phyloP scores from a whole-genome alignment of 2,888 invertebrate genomes.

The Torymus texanus region DNA sequence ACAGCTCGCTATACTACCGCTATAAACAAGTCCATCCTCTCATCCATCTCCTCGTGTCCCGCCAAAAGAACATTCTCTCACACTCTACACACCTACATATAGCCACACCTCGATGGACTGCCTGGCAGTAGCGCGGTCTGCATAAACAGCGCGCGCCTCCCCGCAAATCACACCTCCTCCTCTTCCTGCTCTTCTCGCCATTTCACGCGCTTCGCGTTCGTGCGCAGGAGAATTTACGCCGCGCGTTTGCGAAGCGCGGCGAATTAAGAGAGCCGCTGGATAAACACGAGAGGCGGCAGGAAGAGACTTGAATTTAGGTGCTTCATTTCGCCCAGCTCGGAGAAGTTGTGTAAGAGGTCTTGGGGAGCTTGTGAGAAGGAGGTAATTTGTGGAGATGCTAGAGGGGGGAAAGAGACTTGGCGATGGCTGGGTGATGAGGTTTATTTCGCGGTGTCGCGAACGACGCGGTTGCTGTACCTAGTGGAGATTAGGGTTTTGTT shows the following conservation, averaged over 20 bases:
- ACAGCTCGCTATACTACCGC: neutral
- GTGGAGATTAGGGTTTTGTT: too few species aligned
- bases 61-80: too few species aligned
- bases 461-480: too few species aligned
- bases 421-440: too few species aligned
- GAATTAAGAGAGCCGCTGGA: slow-evolving; percentile 32
- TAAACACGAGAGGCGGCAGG: slow-evolving; percentile 5
- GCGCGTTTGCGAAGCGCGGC: slow-evolving; percentile 4
- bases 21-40: neutral
- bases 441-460: too few species aligned
- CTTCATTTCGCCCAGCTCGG: slow-evolving; percentile 8
- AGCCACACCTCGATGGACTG: too few species aligned
- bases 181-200: slow-evolving; percentile 15
- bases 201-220: slow-evolving; percentile 34
- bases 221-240: slow-evolving; percentile 35
- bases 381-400: neutral
- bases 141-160: slow-evolving; percentile 16
- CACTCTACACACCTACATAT: too few species aligned
- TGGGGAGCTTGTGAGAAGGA: neutral
- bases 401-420: too few species aligned
- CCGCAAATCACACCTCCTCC: slow-evolving; percentile 23
- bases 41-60: neutral
- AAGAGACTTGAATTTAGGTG: slow-evolving; percentile 39
- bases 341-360: neutral
- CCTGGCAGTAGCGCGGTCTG: neutral